Evolutionary conservation across 23 tunicate genomes (phyloP).

Genomic region (Corella eumyota): DNA sequence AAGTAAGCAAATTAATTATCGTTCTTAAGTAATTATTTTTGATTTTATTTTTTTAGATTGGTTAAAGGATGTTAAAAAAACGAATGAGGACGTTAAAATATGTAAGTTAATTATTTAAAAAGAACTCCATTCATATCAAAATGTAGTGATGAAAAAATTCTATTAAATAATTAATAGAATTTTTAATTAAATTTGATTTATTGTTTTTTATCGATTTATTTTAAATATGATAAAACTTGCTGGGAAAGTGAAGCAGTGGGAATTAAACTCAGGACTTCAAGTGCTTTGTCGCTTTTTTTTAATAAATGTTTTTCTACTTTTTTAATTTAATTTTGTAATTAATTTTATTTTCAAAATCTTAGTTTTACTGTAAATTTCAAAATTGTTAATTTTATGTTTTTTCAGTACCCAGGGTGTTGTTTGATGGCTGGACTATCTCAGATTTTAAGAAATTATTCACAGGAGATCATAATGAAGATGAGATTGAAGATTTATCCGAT

Average conservation of each 20-base stretch:
- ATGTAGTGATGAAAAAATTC: no score
- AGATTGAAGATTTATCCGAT: slow-evolving; percentile 60
- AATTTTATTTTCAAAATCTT: background rate
- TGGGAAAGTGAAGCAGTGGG: background rate
- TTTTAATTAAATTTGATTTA: no score
- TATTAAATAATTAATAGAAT: no score
- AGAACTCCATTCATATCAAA: no score
- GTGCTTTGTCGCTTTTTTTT: background rate
- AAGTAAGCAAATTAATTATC: no score
- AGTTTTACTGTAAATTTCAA: background rate
- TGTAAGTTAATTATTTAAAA: no score
- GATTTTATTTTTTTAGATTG: slow-evolving; percentile 48
- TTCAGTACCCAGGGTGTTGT: slow-evolving; percentile 73
- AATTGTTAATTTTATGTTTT: background rate
- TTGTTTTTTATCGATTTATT: no score
- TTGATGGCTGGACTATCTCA: slow-evolving; percentile 65
- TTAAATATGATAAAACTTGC: slow-evolving; percentile 3
- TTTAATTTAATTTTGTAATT: background rate
- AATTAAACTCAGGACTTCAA: background rate
- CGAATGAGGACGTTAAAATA: slow-evolving; percentile 30
- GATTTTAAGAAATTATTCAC: slow-evolving; percentile 58
- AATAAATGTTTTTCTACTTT: background rate
- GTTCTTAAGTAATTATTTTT: background rate
- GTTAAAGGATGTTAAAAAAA: slow-evolving; percentile 47
- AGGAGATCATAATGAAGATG: slow-evolving; percentile 73